phyloP scores from a whole-genome alignment of 2,888 invertebrate species.

The Danaus chrysippus region DNA sequence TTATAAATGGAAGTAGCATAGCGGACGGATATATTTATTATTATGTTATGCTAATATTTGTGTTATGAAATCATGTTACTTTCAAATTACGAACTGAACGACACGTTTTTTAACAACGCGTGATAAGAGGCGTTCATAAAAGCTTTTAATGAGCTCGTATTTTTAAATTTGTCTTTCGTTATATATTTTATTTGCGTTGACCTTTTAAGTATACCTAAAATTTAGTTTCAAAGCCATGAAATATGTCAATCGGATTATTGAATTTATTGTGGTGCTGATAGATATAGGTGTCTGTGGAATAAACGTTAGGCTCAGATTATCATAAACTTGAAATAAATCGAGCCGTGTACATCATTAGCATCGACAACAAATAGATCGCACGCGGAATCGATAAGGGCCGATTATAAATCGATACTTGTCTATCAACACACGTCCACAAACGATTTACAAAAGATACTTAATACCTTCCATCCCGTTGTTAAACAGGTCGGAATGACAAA shows the following conservation, averaged over 20 bases:
- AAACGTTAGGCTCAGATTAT: conserved; percentile 19
- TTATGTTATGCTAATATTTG: conserved; percentile 10
- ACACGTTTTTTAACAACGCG: no score
- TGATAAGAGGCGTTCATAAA: no score
- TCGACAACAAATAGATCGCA: conserved; percentile 35
- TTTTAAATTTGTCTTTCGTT: no score
- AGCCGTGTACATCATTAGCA: conserved; percentile 26
- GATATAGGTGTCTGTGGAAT: not conserved
- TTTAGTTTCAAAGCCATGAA: not conserved
- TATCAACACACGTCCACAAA: conserved; percentile 50
- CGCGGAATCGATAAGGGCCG: conserved; percentile 42
- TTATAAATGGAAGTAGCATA: conserved; percentile 16
- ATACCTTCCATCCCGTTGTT: conserved; percentile 65
- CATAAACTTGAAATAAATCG: conserved; percentile 24
- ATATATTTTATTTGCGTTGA: not conserved
- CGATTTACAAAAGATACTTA: conserved; percentile 61
- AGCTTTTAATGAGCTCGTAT: no score
- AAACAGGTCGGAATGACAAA: conserved; percentile 65
- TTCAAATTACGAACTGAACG: no score
- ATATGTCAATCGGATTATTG: not conserved
- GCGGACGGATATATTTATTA: not conserved
- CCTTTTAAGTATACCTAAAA: not conserved
- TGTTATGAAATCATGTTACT: not conserved
- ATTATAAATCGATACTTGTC: conserved; percentile 36
- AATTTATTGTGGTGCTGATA: not conserved